These are phyloP conservation scores for Sminthurides aquaticus DNA, from an alignment of 2,888 invertebrate species.

Conservation along the genomic window DNA sequence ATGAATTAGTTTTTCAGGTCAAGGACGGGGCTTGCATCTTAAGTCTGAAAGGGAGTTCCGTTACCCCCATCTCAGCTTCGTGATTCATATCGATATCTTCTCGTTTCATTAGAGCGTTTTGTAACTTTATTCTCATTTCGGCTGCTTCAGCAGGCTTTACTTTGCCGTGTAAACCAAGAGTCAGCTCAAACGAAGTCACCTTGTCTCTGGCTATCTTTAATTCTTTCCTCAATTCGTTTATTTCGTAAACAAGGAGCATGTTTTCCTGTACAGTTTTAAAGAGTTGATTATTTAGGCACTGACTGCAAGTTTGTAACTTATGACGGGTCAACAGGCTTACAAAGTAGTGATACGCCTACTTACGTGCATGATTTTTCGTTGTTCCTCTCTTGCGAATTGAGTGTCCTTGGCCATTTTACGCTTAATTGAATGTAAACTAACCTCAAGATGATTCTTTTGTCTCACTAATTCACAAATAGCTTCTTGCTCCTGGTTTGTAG, in stretches of 20 bases:
- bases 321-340: not conserved
- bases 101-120: conserved; percentile 36
- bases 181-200: conserved; percentile 63
- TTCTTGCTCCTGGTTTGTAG: conserved; percentile 40
- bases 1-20: not conserved
- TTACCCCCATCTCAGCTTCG: conserved; percentile 36
- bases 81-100: conserved; percentile 40
- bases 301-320: conserved; percentile 6
- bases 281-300: conserved; percentile 6
- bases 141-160: conserved; percentile 35
- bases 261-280: conserved; percentile 74
- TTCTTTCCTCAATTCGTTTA: conserved; percentile 65
- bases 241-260: conserved; percentile 64
- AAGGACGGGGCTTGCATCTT: not conserved
- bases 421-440: conserved; percentile 54
- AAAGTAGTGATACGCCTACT: conserved; percentile 31
- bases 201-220: conserved; percentile 59
- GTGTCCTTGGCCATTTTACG: conserved; percentile 50
- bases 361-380: conserved; percentile 60
- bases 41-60: no score
- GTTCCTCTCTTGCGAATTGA: conserved; percentile 51
- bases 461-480: conserved; percentile 55
- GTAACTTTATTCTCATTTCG: conserved; percentile 37
- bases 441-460: conserved; percentile 74
- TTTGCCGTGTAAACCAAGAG: conserved; percentile 56